Conservation (phyloP, 2,797 vertebrate species). For the Platalea minor region DNA sequence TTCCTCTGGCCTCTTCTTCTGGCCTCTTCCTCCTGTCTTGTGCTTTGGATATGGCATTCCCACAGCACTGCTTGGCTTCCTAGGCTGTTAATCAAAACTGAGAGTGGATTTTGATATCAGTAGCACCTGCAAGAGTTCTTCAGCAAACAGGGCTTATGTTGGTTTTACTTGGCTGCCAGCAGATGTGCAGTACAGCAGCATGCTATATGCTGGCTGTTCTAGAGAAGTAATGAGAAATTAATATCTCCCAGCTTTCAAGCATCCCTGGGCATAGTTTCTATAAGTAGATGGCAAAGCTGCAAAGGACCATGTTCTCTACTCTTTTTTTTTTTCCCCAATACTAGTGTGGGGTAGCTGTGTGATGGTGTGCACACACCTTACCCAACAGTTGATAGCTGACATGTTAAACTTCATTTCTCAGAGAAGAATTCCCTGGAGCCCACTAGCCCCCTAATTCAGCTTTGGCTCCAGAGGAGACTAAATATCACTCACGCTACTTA, state of each 20-base stretch:
- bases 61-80: background rate
- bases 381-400: background rate
- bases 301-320: background rate
- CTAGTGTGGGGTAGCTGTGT: background rate
- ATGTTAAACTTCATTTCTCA: background rate
- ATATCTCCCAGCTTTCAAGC: background rate
- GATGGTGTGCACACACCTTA: background rate
- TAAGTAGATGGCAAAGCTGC: background rate
- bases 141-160: background rate
- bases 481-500: background rate
- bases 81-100: background rate
- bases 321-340: accelerated
- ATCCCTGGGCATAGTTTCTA: background rate
- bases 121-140: background rate
- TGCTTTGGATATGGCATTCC: background rate
- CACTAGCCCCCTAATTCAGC: background rate
- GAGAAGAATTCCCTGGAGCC: background rate
- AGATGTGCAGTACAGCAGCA: accelerated
- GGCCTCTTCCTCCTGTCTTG: background rate
- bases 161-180: background rate
- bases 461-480: background rate
- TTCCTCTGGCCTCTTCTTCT: background rate
- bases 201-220: background rate
- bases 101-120: background rate
- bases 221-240: background rate